phyloP scores from a whole-genome alignment of 2,113 vertebrate species.

The Pachycephala philippinensis region DNA sequence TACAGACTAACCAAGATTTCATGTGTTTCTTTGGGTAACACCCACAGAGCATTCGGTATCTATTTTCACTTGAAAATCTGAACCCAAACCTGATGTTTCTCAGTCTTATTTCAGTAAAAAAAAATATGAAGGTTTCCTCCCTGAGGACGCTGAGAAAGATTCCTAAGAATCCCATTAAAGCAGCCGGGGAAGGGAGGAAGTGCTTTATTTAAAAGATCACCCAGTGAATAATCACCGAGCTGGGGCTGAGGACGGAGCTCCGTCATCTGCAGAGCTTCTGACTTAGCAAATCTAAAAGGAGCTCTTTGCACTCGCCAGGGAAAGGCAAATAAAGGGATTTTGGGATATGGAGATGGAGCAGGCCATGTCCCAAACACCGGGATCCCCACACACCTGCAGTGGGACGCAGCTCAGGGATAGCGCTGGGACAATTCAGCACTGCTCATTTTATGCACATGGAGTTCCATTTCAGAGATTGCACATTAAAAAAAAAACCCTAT shows the following conservation, averaged over 20 bases:
- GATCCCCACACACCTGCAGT: neutral
- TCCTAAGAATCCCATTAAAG: neutral
- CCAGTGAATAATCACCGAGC: neutral
- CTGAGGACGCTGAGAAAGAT: neutral
- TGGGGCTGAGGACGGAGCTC: neutral
- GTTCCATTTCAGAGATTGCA: neutral
- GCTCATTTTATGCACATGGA: neutral
- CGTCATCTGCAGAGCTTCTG: neutral
- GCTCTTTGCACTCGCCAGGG: neutral
- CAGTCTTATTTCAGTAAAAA: neutral
- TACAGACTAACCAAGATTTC: rapidly evolving
- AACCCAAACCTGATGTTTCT: neutral
- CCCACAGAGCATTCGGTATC: neutral
- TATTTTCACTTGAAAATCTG: neutral
- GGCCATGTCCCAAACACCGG: rapidly evolving
- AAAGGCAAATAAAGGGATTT: neutral
- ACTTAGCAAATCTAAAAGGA: neutral
- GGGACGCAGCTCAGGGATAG: neutral
- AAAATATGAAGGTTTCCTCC: neutral
- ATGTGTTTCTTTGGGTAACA: neutral
- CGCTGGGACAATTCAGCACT: neutral
- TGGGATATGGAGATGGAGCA: neutral
- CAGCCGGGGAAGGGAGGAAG: constrained; percentile 5
- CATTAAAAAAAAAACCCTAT: neutral
- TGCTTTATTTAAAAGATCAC: constrained; percentile 14